These are phyloP conservation scores for Tricholauxania praeusta DNA, from an alignment of 2,888 invertebrate species.

Conservation along the genomic window DNA sequence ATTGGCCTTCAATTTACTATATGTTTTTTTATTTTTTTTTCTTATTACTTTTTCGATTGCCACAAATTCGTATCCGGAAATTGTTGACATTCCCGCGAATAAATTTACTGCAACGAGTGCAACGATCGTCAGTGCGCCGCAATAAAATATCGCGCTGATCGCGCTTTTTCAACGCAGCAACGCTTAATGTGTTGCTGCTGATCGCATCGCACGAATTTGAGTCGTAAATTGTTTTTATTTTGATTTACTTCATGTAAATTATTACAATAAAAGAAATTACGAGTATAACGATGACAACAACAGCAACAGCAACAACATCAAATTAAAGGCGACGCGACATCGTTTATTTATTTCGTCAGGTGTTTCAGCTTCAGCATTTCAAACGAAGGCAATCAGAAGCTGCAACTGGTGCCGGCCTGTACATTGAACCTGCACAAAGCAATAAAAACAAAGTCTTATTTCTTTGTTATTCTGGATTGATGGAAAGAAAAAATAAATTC, in stretches of 20 bases:
- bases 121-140: too few species aligned
- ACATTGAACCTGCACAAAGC: constrained; percentile 51
- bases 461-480: constrained; percentile 31
- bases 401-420: constrained; percentile 43
- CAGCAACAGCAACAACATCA: too few species aligned
- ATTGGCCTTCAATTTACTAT: too few species aligned
- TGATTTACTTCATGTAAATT: constrained; percentile 26
- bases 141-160: too few species aligned
- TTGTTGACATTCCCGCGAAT: too few species aligned
- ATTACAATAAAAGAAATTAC: background rate
- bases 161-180: too few species aligned
- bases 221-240: constrained; percentile 22
- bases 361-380: constrained; percentile 3
- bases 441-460: background rate
- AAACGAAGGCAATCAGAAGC: constrained; percentile 10
- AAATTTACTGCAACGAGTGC: too few species aligned
- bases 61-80: too few species aligned
- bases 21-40: too few species aligned
- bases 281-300: too few species aligned
- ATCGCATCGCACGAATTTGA: constrained; percentile 11
- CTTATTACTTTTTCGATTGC: too few species aligned
- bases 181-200: too few species aligned
- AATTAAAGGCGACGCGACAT: background rate
- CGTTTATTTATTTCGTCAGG: constrained; percentile 16
- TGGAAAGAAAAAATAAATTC: background rate